Evolutionary conservation across 2,797 vertebrate species (phyloP), one percentile per base, ranked within the genome.

Genomic region (Parotocinclus haroldoi): DNA sequence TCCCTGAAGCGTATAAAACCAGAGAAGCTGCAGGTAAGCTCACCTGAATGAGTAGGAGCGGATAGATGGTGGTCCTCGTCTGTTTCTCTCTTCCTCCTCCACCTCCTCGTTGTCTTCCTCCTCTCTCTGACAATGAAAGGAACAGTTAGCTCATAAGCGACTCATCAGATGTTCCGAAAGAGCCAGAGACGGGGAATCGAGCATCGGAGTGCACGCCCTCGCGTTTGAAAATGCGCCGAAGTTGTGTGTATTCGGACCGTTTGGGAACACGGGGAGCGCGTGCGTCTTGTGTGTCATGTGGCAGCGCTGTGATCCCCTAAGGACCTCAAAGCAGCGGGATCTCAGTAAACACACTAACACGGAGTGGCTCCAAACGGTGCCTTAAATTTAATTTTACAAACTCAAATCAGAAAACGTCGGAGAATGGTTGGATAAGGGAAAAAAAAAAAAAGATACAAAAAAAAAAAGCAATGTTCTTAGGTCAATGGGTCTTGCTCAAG

Each of bases 31-130:
- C 11, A 58, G 54, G 37, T 16, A 1, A 45, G 55, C 85, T 83
- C 71, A 91, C 88, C 88, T 89, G 60, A 89, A 91, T 44, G 88
- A 90, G 63, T 86, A 59, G 10, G 89, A 88, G 66, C 89, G 80
- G 58, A 89, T 85, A 9, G 90, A 90, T 27, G 86, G 82, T 18
- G 87, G 76, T 0, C 89, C 85, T 71, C 86, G 80, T 50, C 84
- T 84, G 1, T 42, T 80, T 80, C 80, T 49, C 1, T 81, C 80
- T 10, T 83, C 84, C 2, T 27, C 39, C 1, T 81, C 79, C 18
- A 81, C 70, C 10, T 80, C 81, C n/a, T n/a, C n/a, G n/a, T n/a
- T n/a, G 3, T 79, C 79, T 16, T 77, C 71, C 8, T 68, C 57
- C 12, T 69, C 80, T 38, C 39, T 76, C 73, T 83, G 45, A 66